Conservation (phyloP, 2,113 vertebrate genomes). For the Setophaga coronata region DNA sequence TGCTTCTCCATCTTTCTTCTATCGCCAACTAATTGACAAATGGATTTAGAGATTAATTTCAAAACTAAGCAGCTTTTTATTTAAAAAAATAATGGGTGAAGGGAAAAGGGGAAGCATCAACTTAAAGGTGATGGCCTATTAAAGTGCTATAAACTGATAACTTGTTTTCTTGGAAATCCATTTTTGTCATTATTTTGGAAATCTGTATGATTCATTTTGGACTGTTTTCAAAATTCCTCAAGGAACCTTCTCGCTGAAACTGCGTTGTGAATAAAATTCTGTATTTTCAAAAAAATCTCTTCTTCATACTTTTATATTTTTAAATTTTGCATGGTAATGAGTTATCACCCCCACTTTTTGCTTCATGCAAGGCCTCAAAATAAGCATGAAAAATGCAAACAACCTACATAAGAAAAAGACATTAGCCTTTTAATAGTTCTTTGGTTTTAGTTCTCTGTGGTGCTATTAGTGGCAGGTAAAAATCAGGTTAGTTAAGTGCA, state of each 20-base stretch:
- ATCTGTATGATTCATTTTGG: neutral
- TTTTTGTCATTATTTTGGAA: neutral
- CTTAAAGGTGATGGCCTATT: neutral
- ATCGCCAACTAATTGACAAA: neutral
- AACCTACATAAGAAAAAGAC: slow-evolving; percentile 32
- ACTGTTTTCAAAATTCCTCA: neutral
- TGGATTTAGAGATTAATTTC: neutral
- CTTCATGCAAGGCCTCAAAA: slow-evolving; percentile 6
- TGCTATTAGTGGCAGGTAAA: slow-evolving; percentile 38
- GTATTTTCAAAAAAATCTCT: neutral
- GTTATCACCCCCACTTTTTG: neutral
- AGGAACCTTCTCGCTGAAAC: neutral
- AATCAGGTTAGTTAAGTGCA: slow-evolving; percentile 15
- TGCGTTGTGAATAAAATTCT: neutral
- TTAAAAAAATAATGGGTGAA: neutral
- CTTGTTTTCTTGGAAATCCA: neutral
- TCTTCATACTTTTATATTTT: neutral
- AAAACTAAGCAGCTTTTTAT: neutral
- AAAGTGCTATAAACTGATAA: neutral
- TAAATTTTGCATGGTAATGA: neutral
- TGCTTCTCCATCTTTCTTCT: neutral
- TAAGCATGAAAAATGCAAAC: slow-evolving; percentile 36
- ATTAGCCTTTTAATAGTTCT: slow-evolving; percentile 16
- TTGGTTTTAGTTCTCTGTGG: slow-evolving; percentile 5
- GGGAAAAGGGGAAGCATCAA: neutral